These are phyloP conservation scores for Sinentomon sp. DNA, from an alignment of 2,888 invertebrate genomes.

Conservation along the genomic window DNA sequence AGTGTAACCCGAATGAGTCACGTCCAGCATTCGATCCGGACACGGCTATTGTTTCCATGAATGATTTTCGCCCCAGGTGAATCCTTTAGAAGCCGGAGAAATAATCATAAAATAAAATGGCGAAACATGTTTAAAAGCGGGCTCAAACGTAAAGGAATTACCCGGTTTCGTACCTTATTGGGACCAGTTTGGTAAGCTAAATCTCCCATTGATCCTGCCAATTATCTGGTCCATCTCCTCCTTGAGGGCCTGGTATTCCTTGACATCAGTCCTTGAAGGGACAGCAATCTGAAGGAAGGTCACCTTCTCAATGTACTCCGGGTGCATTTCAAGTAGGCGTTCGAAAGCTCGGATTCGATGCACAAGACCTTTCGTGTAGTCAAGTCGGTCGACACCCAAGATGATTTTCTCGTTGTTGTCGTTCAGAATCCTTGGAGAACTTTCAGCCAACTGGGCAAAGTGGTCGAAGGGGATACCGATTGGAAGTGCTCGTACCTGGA, in stretches of 20 bases:
- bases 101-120: too few relatives aligned
- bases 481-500: slow-evolving; percentile 22
- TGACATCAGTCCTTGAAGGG: slow-evolving; percentile 22
- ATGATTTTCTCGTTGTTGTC: slow-evolving; percentile 20
- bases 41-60: too few relatives aligned
- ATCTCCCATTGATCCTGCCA: slow-evolving; percentile 22
- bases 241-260: slow-evolving; percentile 22
- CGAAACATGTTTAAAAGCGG: too few relatives aligned
- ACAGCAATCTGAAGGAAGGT: slow-evolving; percentile 22
- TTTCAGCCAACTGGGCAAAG: slow-evolving; percentile 20
- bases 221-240: slow-evolving; percentile 23
- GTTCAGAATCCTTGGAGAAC: slow-evolving; percentile 20
- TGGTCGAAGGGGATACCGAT: slow-evolving; percentile 23
- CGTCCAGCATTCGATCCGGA: too few relatives aligned
- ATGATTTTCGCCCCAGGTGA: too few relatives aligned
- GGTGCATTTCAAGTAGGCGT: slow-evolving; percentile 21
- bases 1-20: too few relatives aligned
- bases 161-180: too few relatives aligned
- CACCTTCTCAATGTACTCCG: slow-evolving; percentile 21
- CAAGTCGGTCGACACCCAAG: slow-evolving; percentile 22
- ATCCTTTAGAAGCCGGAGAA: too few relatives aligned
- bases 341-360: slow-evolving; percentile 22
- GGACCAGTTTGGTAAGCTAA: slow-evolving; percentile 23
- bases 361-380: slow-evolving; percentile 23
- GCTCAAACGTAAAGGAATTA: too few relatives aligned